Base-by-base conservation (phyloP, 2,888 invertebrate species). In the Zonitis immaculata region DNA sequence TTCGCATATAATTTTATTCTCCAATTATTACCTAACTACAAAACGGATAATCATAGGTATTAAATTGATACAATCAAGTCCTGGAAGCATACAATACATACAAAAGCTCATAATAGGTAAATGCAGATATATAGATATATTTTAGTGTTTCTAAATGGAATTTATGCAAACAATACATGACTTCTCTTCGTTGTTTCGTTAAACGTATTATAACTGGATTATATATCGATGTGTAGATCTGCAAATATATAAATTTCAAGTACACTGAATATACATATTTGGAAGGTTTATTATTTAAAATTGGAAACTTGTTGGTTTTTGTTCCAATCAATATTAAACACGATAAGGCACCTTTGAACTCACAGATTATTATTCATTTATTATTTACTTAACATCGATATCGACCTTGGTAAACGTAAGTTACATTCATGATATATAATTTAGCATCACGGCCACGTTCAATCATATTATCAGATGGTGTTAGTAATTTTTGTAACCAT, bases 331-430 rank as follows among this genome's bases (percentile, higher is more conserved):
- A 32, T n/a, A 32, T 3, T 16, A 14, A 32, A 32, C 32, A 32
- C 3, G 6, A 32, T 32, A 3, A 14, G 14, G 14, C 32, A 8
- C 14, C 14, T 14, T 14, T 14, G 14, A 16, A 9, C 9, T 35
- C 9, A 35, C 16, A 32, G 82, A 80, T 57, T 91, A 79, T 66
- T 91, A 87, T 65, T 86, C 85, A 6, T 88, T 85, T 66, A 76
- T 92, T 93, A 64, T 87, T 84, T 5, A 91, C 92, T 45, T 89
- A 83, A 73, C 93, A 93, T 60, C 89, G 86, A 76, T 92, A 93
- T 67, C 89, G 87, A 3, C 93, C 93, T 71, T 92, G 91, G 71
- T 88, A 89, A 61, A 88, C 86, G 73, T 92, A 93, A 2, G 91
- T 91, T 42, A 91, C 89, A 74, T 93, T 93, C 65, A 86, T 83